Conservation (phyloP, 1,140 invertebrate genomes). For the Drosophila ercepeae region DNA sequence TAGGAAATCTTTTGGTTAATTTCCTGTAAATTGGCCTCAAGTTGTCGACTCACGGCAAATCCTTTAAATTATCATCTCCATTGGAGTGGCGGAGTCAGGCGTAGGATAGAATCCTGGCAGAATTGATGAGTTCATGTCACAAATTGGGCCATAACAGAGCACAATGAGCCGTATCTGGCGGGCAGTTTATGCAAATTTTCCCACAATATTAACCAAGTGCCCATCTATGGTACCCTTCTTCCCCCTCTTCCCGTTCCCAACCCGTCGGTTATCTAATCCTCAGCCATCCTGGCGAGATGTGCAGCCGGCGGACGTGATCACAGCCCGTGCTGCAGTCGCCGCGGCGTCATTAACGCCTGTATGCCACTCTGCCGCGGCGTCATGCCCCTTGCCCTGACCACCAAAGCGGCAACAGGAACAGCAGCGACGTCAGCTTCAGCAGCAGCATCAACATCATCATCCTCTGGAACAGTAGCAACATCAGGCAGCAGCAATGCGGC, state of each 20-base stretch:
- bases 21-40: slow-evolving; percentile 52
- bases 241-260: neutral
- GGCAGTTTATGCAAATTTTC: slow-evolving; percentile 85
- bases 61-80: slow-evolving; percentile 43
- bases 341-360: slow-evolving; percentile 90
- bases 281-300: slow-evolving; percentile 84
- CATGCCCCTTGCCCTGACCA: slow-evolving; percentile 83
- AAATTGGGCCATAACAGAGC: slow-evolving; percentile 44
- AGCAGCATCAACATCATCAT: slow-evolving; percentile 30
- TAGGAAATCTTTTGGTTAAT: slow-evolving; percentile 51
- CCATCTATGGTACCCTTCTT: neutral
- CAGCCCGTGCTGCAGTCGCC: slow-evolving; percentile 88
- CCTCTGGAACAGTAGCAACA: slow-evolving; percentile 30
- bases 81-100: slow-evolving; percentile 5
- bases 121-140: slow-evolving; percentile 49
- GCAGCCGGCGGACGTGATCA: slow-evolving; percentile 91
- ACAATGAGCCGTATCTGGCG: slow-evolving; percentile 51
- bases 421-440: slow-evolving; percentile 31
- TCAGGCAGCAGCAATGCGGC: slow-evolving; percentile 23
- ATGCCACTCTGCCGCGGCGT: slow-evolving; percentile 90
- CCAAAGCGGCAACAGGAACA: slow-evolving; percentile 53
- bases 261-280: slow-evolving; percentile 17
- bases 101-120: neutral
- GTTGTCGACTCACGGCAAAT: slow-evolving; percentile 39
- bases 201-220: slow-evolving; percentile 41